Evolutionary conservation across 2,797 vertebrate species (phyloP).

Genomic region (Ambastaia sidthimunki): DNA sequence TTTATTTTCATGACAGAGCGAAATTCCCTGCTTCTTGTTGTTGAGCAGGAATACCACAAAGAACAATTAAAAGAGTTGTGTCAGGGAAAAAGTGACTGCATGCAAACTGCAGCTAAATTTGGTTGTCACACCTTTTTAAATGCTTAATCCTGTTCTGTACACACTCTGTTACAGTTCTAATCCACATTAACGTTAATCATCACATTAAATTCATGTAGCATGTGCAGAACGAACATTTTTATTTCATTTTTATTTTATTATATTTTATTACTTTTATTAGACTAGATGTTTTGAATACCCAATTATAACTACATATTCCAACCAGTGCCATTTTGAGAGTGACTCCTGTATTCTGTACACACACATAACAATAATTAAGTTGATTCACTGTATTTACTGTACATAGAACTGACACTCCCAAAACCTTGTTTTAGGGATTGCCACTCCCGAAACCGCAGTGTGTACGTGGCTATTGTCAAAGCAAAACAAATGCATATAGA

Average conservation of each 20-base stretch:
- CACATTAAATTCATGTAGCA: background rate
- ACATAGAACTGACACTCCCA: no score
- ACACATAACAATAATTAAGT: no score
- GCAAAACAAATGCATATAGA: no score
- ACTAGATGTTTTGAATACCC: no score
- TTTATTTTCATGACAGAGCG: slow-evolving; percentile 28
- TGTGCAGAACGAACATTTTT: background rate
- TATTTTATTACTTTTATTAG: no score
- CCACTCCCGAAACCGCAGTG: no score
- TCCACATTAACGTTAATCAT: background rate
- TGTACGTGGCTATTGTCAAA: no score
- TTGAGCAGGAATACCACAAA: background rate
- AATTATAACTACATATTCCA: no score
- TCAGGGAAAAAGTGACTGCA: background rate
- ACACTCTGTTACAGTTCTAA: background rate
- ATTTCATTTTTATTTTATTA: background rate
- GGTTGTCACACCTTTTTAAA: background rate
- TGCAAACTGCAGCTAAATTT: background rate
- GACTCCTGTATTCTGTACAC: no score
- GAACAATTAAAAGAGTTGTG: background rate
- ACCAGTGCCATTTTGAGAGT: no score
- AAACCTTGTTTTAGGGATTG: no score
- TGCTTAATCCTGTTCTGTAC: background rate
- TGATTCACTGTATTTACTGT: no score
- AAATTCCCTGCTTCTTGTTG: slow-evolving; percentile 27